Evolutionary conservation across 2,888 invertebrate species (phyloP).

Genomic region (Alloscopus bannaensis): DNA sequence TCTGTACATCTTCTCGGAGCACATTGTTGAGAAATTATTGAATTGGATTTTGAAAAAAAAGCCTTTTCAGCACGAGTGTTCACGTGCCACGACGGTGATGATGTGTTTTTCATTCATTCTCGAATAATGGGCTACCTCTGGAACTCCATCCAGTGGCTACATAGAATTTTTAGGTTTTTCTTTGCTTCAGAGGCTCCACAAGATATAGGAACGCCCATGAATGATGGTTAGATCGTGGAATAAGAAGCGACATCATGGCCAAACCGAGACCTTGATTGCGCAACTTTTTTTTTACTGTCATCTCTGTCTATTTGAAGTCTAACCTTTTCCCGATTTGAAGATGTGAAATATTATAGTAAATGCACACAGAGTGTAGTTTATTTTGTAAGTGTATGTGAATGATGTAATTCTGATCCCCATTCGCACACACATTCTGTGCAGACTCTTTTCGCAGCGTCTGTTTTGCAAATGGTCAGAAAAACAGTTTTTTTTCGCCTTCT

Average conservation of each 20-base stretch:
- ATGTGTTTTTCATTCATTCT: not conserved
- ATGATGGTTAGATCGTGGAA: too few species aligned
- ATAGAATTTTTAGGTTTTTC: not conserved
- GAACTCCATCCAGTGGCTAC: not conserved
- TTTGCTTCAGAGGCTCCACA: not conserved
- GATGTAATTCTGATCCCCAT: not conserved
- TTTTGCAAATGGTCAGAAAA: slow-evolving; percentile 6
- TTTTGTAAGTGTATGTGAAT: too few species aligned
- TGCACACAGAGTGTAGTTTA: too few species aligned
- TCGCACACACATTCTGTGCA: not conserved
- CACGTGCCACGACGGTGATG: slow-evolving; percentile 7
- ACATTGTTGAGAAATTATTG: not conserved
- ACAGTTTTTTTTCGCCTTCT: not conserved
- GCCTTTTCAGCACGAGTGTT: not conserved
- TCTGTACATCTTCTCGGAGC: not conserved
- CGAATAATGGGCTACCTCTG: slow-evolving; percentile 4
- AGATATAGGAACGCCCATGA: slow-evolving; percentile 5
- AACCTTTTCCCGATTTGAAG: too few species aligned
- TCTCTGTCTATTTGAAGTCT: too few species aligned
- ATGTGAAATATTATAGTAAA: too few species aligned
- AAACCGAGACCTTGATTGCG: slow-evolving; percentile 35
- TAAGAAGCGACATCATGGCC: slow-evolving; percentile 18
- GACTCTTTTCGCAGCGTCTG: not conserved
- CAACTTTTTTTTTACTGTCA: slow-evolving; percentile 6
- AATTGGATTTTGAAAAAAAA: slow-evolving; percentile 6